Conservation (phyloP, 2,113 vertebrate species). For the Festucalex cinctus region DNA sequence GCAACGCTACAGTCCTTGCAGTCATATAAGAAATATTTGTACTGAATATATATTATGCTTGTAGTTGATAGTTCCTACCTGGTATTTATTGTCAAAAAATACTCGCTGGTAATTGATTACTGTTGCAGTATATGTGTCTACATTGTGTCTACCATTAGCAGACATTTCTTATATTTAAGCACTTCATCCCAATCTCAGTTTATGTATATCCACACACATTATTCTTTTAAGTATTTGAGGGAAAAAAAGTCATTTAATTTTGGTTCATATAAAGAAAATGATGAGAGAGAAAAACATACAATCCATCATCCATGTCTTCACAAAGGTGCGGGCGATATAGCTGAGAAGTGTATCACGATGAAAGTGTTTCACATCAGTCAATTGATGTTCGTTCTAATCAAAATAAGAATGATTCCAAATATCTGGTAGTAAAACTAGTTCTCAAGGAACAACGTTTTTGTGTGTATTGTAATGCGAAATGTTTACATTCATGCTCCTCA, state of each 20-base stretch:
- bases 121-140: too few relatives aligned
- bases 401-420: too few relatives aligned
- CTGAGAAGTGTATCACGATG: too few relatives aligned
- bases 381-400: too few relatives aligned
- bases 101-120: neutral
- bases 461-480: too few relatives aligned
- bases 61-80: neutral
- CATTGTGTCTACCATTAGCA: neutral
- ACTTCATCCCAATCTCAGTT: neutral
- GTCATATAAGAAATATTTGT: slow-evolving; percentile 31
- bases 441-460: too few relatives aligned
- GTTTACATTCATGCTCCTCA: too few relatives aligned
- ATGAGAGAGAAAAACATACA: neutral
- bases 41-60: neutral
- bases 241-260: neutral
- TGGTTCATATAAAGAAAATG: neutral
- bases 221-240: neutral
- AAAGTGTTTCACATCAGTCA: too few relatives aligned
- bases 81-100: neutral
- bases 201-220: neutral
- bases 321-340: too few relatives aligned
- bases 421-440: too few relatives aligned
- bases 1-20: neutral
- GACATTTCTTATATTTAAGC: neutral
- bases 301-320: neutral